Evolutionary conservation across 2,797 vertebrate genomes (phyloP).

Genomic region (Gobionotothen gibberifrons): DNA sequence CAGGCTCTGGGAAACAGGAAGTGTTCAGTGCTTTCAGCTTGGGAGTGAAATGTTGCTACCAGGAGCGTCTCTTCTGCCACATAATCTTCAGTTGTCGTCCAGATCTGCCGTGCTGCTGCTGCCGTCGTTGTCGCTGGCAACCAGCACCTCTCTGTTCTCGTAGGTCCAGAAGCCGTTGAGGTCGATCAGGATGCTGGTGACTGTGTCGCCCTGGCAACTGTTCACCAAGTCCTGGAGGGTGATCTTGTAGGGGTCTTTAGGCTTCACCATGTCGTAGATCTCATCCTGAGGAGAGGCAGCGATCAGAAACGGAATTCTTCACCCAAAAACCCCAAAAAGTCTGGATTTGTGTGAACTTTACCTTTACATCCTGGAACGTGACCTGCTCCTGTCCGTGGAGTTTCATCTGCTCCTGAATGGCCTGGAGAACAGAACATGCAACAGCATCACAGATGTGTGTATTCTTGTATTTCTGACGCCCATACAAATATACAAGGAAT

Average conservation of each 20-base stretch:
- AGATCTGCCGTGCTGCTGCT: constrained; percentile 78
- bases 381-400: constrained; percentile 96
- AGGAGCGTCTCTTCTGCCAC: background rate
- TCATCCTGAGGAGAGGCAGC: constrained; percentile 87
- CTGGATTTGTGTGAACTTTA: constrained; percentile 47
- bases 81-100: constrained; percentile 87
- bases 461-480: background rate
- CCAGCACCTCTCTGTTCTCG: constrained; percentile 97
- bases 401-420: constrained; percentile 99
- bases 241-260: constrained; percentile 95
- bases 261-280: constrained; percentile 99
- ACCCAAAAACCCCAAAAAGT: background rate
- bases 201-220: constrained; percentile 97
- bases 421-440: constrained; percentile 76
- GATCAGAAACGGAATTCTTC: background rate
- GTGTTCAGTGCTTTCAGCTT: background rate
- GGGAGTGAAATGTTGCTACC: background rate
- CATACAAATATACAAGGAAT: background rate
- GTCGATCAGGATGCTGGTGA: constrained; percentile 97
- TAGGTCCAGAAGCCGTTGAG: constrained; percentile 99
- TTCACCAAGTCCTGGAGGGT: constrained; percentile 97
- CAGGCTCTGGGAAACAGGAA: background rate
- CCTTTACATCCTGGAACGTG: constrained; percentile 98
- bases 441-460: background rate
- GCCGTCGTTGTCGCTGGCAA: constrained; percentile 90